These are phyloP conservation scores for Murina feae DNA, from an alignment of 2,113 vertebrate genomes.

Conservation along the genomic window DNA sequence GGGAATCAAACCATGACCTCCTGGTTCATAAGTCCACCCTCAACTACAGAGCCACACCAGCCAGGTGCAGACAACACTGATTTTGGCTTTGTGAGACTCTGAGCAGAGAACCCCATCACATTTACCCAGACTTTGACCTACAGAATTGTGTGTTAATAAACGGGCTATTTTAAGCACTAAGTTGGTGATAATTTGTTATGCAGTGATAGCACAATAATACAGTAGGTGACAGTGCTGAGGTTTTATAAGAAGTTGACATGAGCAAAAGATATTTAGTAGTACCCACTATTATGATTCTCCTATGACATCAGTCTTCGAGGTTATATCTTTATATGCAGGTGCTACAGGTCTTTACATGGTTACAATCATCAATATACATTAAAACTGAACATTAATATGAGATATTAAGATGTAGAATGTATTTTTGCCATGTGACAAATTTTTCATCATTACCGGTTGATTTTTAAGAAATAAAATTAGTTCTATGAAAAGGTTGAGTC, in stretches of 20 bases:
- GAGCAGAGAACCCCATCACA: not conserved
- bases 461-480: conserved; percentile 38
- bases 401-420: not conserved
- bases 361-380: not conserved
- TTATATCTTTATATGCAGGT: not conserved
- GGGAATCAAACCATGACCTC: too few species aligned
- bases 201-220: not conserved
- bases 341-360: not conserved
- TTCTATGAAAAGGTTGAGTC: not conserved
- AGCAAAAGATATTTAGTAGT: not conserved
- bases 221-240: not conserved
- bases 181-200: not conserved
- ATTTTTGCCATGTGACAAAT: not conserved
- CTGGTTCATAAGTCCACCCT: too few species aligned
- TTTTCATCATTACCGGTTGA: not conserved
- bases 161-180: not conserved
- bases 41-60: too few species aligned
- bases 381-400: not conserved
- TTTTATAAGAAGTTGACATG: not conserved
- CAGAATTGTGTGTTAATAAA: not conserved
- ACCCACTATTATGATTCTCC: not conserved
- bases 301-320: not conserved
- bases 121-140: not conserved
- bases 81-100: not conserved
- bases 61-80: not conserved